Evolutionary conservation across 2,888 invertebrate species (phyloP), one percentile per base, ranked within the genome.

Genomic region (Cataglyphis livida): DNA sequence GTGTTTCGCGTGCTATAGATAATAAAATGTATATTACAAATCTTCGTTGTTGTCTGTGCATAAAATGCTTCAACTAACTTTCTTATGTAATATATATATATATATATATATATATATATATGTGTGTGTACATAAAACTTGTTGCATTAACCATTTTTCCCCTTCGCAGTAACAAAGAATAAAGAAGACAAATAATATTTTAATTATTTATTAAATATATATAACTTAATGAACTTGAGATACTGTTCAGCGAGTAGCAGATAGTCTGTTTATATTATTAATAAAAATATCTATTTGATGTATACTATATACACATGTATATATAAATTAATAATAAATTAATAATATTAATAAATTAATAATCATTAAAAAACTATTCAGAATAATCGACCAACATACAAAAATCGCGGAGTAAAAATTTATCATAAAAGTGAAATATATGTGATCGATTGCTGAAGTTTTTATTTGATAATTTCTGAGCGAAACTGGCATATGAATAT

Each of bases 21-120:
- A 70, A 25, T 70, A 78, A 70, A 78, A 68, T 51, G 25, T 54
- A 9, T 25, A n/a, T 12, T 25, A 59, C 59, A 38, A 44, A 79
- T 70, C 59, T 61, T 32, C 59, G 9, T 12, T 18, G 12, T 57
- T 41, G 9, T 38, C 32, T 9, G 12, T 38, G 41, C 28, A 12
- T 25, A 51, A 75, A 15, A 35, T 15, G 10, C n/a, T 25, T 51
- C 21, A 66, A 66, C 15, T 54, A 9, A 25, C 35, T 76, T 66
- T 21, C 57, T 66, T 25, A 35, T n/a, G 35, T 62, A 62, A 75
- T 1, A 32, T 18, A 35, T 10, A 41, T 10, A 41, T 3, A 44
- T 15, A 44, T 38, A n/a, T 54, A 65, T 65, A 38, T 25, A 65
- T 38, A 38, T 38, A 38, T 48, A 15, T 35, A 44, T 51, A 9